Percentiles rank a stretch among this genome's conserved stretches.
Conservation (phyloP, 2,888 invertebrate genomes). For the Trissoscelio sp. region DNA sequence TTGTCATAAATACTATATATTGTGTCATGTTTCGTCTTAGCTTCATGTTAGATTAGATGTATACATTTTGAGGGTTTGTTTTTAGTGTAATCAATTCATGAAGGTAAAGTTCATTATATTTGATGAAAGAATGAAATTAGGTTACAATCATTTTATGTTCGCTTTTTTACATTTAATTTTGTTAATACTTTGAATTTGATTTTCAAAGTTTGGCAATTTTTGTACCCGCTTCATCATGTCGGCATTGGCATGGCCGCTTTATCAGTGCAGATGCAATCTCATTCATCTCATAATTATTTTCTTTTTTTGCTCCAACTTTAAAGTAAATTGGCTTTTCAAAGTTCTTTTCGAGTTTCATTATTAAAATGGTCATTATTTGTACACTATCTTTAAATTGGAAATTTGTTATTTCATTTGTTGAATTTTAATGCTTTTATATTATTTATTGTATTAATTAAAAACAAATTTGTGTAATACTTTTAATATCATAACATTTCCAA, state of each 20-base stretch:
- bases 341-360: slow-evolving; percentile 5
- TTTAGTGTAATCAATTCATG: neutral
- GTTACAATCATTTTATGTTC: slow-evolving; percentile 7
- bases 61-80: too few species aligned
- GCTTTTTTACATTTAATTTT: slow-evolving; percentile 34
- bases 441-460: too few species aligned
- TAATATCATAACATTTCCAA: too few species aligned
- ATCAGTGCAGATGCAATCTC: slow-evolving; percentile 24
- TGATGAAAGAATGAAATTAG: neutral
- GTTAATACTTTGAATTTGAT: slow-evolving; percentile 15
- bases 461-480: too few species aligned
- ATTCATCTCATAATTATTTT: slow-evolving; percentile 55
- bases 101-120: slow-evolving; percentile 18
- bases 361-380: neutral
- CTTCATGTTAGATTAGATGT: slow-evolving; percentile 25
- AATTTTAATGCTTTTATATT: too few species aligned
- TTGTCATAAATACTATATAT: slow-evolving; percentile 10
- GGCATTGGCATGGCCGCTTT: slow-evolving; percentile 34
- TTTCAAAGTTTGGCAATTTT: slow-evolving; percentile 26
- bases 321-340: neutral
- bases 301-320: slow-evolving; percentile 37
- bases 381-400: neutral
- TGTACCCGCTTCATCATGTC: slow-evolving; percentile 35
- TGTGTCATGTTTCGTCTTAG: slow-evolving; percentile 36
- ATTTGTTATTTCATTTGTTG: neutral